phyloP scores from a whole-genome alignment of 2,113 vertebrate genomes.

The Vombatus ursinus region DNA sequence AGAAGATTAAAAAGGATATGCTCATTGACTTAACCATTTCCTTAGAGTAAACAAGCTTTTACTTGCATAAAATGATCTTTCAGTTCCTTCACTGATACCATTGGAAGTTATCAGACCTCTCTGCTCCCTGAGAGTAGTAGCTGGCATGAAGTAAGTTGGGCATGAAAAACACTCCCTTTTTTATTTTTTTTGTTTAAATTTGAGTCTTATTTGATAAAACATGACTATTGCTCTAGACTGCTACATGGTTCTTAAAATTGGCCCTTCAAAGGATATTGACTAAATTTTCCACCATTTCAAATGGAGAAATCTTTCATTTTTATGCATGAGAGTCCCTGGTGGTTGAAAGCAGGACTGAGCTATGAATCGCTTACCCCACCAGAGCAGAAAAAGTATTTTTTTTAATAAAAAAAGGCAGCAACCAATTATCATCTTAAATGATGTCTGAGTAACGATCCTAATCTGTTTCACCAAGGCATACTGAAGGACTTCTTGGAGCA shows the following conservation, averaged over 20 bases:
- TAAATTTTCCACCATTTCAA: not conserved
- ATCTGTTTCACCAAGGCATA: not conserved
- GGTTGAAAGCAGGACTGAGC: not conserved
- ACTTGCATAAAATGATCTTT: constrained; percentile 5
- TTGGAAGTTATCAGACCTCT: not conserved
- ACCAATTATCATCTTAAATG: not conserved
- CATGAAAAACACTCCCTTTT: constrained; percentile 32
- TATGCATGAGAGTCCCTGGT: not conserved
- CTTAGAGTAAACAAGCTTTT: not conserved
- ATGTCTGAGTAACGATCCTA: not conserved
- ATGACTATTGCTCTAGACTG: not conserved
- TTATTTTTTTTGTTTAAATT: not conserved
- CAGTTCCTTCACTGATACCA: not conserved
- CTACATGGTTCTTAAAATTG: not conserved
- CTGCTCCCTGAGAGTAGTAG: not conserved
- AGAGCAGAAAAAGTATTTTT: not conserved
- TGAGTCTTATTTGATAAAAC: not conserved
- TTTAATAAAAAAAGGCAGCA: not conserved
- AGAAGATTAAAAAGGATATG: not conserved
- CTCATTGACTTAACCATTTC: not conserved
- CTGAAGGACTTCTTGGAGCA: not conserved
- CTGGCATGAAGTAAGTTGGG: not conserved
- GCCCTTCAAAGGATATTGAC: not conserved
- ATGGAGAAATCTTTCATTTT: not conserved
- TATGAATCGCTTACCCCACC: not conserved